Evolutionary conservation across 2,888 invertebrate species (phyloP).

Genomic region (Seira musarum): DNA sequence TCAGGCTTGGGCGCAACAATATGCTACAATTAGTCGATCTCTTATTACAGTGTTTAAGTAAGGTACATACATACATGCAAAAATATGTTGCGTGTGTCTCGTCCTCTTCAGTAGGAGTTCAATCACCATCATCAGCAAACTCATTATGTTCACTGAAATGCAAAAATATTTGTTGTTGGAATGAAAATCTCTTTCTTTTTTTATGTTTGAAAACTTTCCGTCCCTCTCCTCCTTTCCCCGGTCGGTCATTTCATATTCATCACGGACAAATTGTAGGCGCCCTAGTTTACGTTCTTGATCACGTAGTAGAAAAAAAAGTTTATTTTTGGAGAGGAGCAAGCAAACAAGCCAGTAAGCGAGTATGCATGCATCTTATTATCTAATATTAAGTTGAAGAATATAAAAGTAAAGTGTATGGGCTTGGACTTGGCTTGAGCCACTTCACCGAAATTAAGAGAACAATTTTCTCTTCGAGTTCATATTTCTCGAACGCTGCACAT

Average conservation of each 20-base stretch:
- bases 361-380: too few species aligned
- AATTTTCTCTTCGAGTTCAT: too few species aligned
- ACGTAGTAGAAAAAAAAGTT: too few species aligned
- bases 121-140: not conserved
- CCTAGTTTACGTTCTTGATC: not conserved
- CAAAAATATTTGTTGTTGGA: not conserved
- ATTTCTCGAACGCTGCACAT: too few species aligned
- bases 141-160: not conserved
- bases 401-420: too few species aligned
- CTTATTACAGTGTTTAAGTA: not conserved
- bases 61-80: not conserved
- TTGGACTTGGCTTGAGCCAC: too few species aligned
- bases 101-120: not conserved
- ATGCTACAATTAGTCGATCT: conserved; percentile 32
- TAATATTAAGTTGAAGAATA: too few species aligned
- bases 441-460: too few species aligned
- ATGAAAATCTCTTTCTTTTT: not conserved
- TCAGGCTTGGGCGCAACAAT: too few species aligned
- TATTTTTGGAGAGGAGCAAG: too few species aligned
- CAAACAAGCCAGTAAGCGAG: too few species aligned
- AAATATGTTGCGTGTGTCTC: not conserved
- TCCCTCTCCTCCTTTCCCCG: not conserved
- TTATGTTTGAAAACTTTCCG: conserved; percentile 7
- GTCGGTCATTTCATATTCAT: not conserved
- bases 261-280: not conserved